Conservation (phyloP, 2,888 invertebrate species). For the Aphodius granarius region DNA sequence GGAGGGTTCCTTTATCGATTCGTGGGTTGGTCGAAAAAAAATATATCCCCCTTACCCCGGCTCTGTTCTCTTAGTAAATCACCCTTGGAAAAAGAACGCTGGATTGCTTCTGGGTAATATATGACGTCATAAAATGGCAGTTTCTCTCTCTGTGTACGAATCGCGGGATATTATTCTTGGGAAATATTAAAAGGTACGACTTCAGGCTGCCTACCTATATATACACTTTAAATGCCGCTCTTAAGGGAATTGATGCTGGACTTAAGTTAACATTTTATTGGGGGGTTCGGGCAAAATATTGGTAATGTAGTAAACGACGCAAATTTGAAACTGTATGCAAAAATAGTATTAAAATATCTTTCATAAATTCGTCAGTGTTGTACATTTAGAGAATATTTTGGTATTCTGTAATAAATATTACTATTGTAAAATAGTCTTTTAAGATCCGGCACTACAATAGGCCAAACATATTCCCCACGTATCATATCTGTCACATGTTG, state of each 20-base stretch:
- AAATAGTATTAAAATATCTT: too few species aligned
- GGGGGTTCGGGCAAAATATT: too few species aligned
- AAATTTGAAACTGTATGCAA: too few species aligned
- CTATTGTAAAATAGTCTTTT: too few species aligned
- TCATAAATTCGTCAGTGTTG: too few species aligned
- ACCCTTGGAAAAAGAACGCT: background rate
- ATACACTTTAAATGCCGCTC: background rate
- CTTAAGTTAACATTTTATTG: background rate
- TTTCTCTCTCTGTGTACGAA: conserved; percentile 2
- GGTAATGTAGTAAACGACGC: too few species aligned
- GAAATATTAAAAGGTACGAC: background rate
- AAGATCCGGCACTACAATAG: too few species aligned
- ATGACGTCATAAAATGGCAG: conserved; percentile 14
- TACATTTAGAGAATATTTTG: too few species aligned
- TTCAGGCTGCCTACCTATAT: background rate
- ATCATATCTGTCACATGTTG: too few species aligned
- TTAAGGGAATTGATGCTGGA: background rate
- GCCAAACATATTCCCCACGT: too few species aligned
- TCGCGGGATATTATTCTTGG: conserved; percentile 4
- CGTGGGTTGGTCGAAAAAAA: background rate
- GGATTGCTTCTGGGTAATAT: background rate
- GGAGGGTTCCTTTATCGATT: conserved; percentile 27
- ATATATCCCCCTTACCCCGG: background rate
- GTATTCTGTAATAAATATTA: too few species aligned
- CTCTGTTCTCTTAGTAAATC: conserved; percentile 1